Percentiles rank a stretch among this genome's conserved stretches.
Conservation (phyloP, 2,113 vertebrate genomes). For the Felis chaus region DNA sequence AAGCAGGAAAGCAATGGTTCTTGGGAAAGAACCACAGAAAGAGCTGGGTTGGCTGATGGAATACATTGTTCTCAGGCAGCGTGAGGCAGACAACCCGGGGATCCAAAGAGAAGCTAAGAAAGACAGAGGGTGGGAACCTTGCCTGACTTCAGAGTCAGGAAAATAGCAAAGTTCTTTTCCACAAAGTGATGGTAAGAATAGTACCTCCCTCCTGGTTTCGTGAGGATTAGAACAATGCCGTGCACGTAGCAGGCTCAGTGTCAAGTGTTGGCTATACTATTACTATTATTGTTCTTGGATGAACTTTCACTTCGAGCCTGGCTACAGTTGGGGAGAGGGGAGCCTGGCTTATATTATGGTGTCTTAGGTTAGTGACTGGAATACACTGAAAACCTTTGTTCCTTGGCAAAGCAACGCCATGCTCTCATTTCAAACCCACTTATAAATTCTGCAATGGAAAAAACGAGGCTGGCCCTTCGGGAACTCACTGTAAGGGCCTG, state of each 20-base stretch:
- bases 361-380: constrained; percentile 67
- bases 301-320: constrained; percentile 41
- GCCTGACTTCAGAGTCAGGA: not conserved
- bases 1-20: not conserved
- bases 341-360: constrained; percentile 67
- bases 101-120: not conserved
- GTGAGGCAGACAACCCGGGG: not conserved
- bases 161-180: not conserved
- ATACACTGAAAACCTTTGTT: constrained; percentile 77
- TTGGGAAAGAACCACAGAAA: not conserved
- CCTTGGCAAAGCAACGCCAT: constrained; percentile 57
- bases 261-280: not conserved
- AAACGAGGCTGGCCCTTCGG: constrained; percentile 54
- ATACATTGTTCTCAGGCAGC: not conserved
- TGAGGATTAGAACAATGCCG: not conserved
- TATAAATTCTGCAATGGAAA: constrained; percentile 78
- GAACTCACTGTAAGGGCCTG: constrained; percentile 15
- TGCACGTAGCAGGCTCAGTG: not conserved
- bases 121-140: not conserved
- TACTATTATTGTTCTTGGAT: constrained; percentile 56
- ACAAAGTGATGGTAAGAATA: not conserved
- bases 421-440: constrained; percentile 70
- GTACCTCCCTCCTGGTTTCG: not conserved
- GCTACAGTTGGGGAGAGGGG: constrained; percentile 12
- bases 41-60: not conserved